phyloP scores from a whole-genome alignment of 2,113 vertebrate genomes.

The Myiopsitta monachus region DNA sequence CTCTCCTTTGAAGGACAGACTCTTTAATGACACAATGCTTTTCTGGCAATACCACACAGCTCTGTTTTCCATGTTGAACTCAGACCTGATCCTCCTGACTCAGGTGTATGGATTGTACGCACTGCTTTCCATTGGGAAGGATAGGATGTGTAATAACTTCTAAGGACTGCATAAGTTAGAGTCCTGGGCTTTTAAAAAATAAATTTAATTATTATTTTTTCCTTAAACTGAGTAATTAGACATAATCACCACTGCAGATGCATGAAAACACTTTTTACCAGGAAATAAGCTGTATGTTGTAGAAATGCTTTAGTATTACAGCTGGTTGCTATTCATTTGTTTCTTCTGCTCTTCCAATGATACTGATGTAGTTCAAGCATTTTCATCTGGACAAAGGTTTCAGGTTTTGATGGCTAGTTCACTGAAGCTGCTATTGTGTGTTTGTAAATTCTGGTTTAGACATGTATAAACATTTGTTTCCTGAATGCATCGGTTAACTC shows the following conservation, averaged over 20 bases:
- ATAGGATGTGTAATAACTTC: not conserved
- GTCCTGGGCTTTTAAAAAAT: not conserved
- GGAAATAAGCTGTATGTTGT: not conserved
- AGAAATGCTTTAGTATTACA: not conserved
- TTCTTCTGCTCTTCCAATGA: not conserved
- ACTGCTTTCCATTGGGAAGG: not conserved
- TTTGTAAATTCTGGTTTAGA: not conserved
- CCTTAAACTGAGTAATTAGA: not conserved
- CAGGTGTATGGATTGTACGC: accelerated
- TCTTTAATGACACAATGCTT: not conserved
- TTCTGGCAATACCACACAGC: not conserved
- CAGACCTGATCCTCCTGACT: not conserved
- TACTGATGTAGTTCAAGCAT: not conserved
- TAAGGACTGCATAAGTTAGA: not conserved
- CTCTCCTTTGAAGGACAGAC: not conserved
- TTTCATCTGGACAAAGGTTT: not conserved
- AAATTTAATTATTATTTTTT: not conserved
- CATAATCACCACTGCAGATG: not conserved
- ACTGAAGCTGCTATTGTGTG: not conserved
- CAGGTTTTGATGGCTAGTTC: not conserved
- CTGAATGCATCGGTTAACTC: not conserved
- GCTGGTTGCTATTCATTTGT: not conserved
- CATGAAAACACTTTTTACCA: not conserved
- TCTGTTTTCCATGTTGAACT: not conserved
- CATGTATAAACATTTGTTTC: not conserved